Conservation (phyloP, 2,888 invertebrate species). For the Cerastoderma edule region DNA sequence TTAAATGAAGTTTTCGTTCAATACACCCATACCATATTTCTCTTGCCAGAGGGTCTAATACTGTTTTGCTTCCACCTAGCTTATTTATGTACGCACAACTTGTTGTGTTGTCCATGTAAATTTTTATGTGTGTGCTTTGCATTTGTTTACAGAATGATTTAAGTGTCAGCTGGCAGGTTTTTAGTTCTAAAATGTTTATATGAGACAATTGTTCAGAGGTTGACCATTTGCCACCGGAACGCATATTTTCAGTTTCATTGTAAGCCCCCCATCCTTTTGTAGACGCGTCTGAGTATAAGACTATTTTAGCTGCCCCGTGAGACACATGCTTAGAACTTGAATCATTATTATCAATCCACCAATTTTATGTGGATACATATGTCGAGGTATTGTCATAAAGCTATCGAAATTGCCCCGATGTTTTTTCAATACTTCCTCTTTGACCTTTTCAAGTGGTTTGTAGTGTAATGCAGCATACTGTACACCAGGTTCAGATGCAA, state of each 20-base stretch:
- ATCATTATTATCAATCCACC: conserved; percentile 43
- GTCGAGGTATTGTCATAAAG: conserved; percentile 10
- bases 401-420: too few species aligned
- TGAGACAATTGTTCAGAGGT: conserved; percentile 24
- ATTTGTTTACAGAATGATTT: conserved; percentile 6
- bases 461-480: conserved; percentile 43
- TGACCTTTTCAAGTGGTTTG: too few species aligned
- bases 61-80: conserved; percentile 20
- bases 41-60: background rate
- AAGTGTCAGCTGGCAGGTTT: conserved; percentile 29
- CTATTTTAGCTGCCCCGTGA: background rate
- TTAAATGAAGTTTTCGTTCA: conserved; percentile 19
- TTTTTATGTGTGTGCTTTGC: conserved; percentile 12
- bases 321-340: background rate
- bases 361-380: background rate
- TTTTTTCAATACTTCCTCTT: too few species aligned
- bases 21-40: conserved; percentile 28
- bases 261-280: background rate
- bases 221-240: conserved; percentile 19
- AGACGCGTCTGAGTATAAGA: background rate
- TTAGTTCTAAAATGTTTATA: conserved; percentile 40
- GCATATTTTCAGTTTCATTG: background rate
- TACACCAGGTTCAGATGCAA: conserved; percentile 39
- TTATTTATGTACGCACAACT: conserved; percentile 36
- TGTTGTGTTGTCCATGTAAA: conserved; percentile 40